Evolutionary conservation across 2,113 vertebrate genomes (phyloP), one percentile per base, ranked within the genome.

Genomic region (Brachyistius frenatus): DNA sequence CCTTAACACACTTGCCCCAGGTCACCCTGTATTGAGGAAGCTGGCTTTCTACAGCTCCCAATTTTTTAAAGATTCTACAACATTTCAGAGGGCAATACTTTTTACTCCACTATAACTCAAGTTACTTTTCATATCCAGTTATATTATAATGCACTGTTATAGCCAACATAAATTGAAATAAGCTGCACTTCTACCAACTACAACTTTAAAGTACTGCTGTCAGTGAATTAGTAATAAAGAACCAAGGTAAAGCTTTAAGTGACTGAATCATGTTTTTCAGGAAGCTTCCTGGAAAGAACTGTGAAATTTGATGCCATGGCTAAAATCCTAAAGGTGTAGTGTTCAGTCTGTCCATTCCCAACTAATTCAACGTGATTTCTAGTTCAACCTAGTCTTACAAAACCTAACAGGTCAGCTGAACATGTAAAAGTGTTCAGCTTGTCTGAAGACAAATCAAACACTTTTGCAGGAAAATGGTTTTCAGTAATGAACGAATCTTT

Each of bases 1-100:
- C n/a, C 46, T 86, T 55, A 62, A 80, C 65, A 83, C 73, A 78
- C 49, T 73, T 64, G 53, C 49, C 69, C 16, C 53, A 53, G 53
- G 23, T 23, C 23, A 23, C 23, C 23, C 23, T 23, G 23, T 23
- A 23, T 23, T 23, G 23, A 23, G 23, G 33, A 57, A 49, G n/a
- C 55, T 71, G 31, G 65, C 49, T 56, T 44, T 44, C 41, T 44
- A 49, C 52, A 52, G 30, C 54, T n/a, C 9, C 46, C 46, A 65
- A 53, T 23, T 66, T 30, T 66, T 53, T 39, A 36, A 35, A 37
- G 64, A 30, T 4, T 36, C 37, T 30, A 35, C 7, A 57, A 7
- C 41, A 41, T 66, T 66, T 66, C 54, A 60, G 9, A 14, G 63
- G 16, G 16, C 63, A 65, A 50, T 36, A 7, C 49, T 65, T 49